phyloP scores from a whole-genome alignment of 2,888 invertebrate genomes.

The Tyria jacobaeae region DNA sequence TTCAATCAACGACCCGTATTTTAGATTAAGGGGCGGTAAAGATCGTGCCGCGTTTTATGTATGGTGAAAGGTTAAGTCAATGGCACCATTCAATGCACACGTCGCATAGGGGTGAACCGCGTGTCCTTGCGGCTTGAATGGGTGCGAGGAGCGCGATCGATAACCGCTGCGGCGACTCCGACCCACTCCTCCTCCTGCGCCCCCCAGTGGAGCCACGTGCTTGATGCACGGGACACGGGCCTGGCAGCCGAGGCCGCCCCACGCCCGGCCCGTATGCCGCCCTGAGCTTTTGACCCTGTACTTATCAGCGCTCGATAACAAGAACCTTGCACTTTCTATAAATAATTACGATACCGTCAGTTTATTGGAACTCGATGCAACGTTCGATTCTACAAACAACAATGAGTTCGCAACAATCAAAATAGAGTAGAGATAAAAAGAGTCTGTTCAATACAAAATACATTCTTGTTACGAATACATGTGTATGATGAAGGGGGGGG shows the following conservation, averaged over 20 bases:
- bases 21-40: neutral
- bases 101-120: slow-evolving; percentile 45
- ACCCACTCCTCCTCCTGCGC: slow-evolving; percentile 51
- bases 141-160: slow-evolving; percentile 28
- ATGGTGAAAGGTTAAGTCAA: slow-evolving; percentile 40
- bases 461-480: too few species aligned
- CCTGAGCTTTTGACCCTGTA: slow-evolving; percentile 16
- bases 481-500: too few species aligned
- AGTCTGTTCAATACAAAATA: too few species aligned
- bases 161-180: slow-evolving; percentile 54
- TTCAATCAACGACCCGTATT: neutral
- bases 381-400: too few species aligned
- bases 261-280: slow-evolving; percentile 10
- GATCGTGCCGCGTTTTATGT: slow-evolving; percentile 29
- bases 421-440: too few species aligned
- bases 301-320: slow-evolving; percentile 18
- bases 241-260: slow-evolving; percentile 11
- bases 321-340: slow-evolving; percentile 5
- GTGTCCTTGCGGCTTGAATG: slow-evolving; percentile 61
- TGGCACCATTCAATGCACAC: slow-evolving; percentile 51
- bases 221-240: slow-evolving; percentile 48
- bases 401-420: too few species aligned
- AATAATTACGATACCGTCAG: neutral
- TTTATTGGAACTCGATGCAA: too few species aligned
- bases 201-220: slow-evolving; percentile 35